phyloP scores from a whole-genome alignment of 2,797 vertebrate genomes.

The Babyrousa celebensis region DNA sequence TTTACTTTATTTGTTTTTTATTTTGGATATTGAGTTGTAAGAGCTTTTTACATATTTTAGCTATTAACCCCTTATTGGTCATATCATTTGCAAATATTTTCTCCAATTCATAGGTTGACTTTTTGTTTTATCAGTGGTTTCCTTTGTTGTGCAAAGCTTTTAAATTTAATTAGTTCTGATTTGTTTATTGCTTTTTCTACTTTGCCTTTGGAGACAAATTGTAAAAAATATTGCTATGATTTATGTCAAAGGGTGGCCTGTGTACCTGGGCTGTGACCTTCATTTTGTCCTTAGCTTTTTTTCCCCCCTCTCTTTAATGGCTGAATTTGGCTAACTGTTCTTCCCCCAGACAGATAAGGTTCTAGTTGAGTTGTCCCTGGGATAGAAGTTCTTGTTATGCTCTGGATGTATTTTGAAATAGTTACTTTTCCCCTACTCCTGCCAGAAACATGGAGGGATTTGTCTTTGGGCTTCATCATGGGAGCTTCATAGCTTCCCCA shows the following conservation, averaged over 20 bases:
- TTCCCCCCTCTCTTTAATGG: not conserved
- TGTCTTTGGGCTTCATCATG: not conserved
- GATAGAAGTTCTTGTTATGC: not conserved
- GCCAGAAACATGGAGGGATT: not conserved
- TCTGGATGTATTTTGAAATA: constrained; percentile 6
- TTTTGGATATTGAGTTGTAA: not conserved
- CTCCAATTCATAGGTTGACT: not conserved
- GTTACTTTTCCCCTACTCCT: not conserved
- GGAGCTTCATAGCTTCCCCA: not conserved
- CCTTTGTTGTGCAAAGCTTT: not conserved
- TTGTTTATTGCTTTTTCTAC: not conserved
- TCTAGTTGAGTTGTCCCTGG: not conserved
- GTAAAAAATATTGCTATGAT: not conserved
- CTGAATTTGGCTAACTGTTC: not conserved
- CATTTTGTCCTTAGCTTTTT: not conserved
- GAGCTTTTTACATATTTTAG: not conserved
- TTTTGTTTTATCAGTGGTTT: not conserved
- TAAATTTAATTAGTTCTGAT: not conserved
- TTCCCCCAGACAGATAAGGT: not conserved
- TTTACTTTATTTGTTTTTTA: too few species aligned
- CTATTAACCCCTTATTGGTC: not conserved
- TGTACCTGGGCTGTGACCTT: not conserved
- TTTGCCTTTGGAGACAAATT: not conserved
- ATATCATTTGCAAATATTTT: not conserved
- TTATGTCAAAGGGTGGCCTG: not conserved